Evolutionary conservation across 2,113 vertebrate genomes (phyloP).

Genomic region (Tachysurus vachellii): DNA sequence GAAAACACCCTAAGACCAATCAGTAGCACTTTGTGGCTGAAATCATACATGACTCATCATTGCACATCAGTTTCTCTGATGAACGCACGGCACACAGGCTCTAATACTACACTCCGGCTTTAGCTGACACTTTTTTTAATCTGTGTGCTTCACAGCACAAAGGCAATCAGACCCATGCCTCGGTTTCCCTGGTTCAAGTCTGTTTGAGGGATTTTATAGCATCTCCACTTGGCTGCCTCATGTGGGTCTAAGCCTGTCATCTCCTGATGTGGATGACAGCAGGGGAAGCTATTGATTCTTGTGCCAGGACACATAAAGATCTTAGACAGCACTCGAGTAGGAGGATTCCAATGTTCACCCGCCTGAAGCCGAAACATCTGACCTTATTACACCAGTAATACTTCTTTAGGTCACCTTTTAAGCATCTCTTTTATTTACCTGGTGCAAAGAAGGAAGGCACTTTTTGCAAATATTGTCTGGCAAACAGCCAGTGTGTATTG

Average conservation of each 20-base stretch:
- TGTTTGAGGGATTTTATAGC: background rate
- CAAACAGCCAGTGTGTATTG: background rate
- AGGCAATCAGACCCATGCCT: background rate
- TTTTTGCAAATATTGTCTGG: background rate
- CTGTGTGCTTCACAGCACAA: background rate
- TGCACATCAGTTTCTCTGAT: background rate
- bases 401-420: background rate
- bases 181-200: background rate
- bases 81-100: background rate
- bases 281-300: background rate
- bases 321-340: background rate
- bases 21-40: background rate
- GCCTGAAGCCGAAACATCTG: background rate
- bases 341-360: background rate
- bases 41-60: slow-evolving; percentile 12
- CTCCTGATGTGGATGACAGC: background rate
- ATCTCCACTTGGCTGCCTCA: slow-evolving; percentile 1
- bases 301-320: background rate
- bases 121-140: background rate
- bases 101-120: no score
- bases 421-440: background rate
- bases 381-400: background rate
- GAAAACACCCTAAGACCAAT: background rate
- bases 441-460: background rate
- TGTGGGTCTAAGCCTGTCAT: background rate